Evolutionary conservation across 2,888 invertebrate genomes (phyloP).

Genomic region (Gari tellinella): DNA sequence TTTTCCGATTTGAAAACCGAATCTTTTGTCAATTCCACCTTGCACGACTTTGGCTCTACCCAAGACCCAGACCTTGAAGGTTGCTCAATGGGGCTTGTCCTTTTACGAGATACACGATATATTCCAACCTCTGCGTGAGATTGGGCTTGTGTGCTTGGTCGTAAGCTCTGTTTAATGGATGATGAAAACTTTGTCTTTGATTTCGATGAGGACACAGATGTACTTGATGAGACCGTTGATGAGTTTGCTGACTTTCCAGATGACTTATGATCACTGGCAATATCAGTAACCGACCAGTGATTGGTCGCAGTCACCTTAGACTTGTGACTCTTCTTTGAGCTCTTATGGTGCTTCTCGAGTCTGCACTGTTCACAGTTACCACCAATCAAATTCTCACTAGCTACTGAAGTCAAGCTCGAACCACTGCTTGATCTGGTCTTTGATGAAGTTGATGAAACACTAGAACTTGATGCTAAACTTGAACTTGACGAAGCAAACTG

Average conservation of each 20-base stretch:
- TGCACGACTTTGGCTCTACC: conserved; percentile 9
- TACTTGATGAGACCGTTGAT: not conserved
- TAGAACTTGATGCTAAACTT: not conserved
- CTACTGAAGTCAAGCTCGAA: conserved; percentile 14
- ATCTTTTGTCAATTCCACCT: conserved; percentile 49
- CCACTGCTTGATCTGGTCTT: not conserved
- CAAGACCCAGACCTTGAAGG: not conserved
- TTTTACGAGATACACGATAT: conserved; percentile 37
- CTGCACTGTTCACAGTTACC: conserved; percentile 38
- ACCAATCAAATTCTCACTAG: conserved; percentile 36
- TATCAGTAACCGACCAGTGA: conserved; percentile 33
- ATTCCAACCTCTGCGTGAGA: conserved; percentile 48
- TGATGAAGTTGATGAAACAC: not conserved
- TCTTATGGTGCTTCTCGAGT: conserved; percentile 27
- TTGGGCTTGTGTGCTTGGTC: conserved; percentile 56
- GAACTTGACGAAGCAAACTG: not conserved
- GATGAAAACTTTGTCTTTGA: conserved; percentile 2
- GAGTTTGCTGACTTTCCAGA: not conserved
- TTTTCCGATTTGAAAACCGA: conserved; percentile 47
- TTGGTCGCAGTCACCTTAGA: conserved; percentile 25
- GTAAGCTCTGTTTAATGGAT: conserved; percentile 31
- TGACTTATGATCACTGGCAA: not conserved
- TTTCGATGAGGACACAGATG: not conserved
- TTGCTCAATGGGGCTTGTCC: conserved; percentile 8
- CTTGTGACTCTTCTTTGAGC: conserved; percentile 16